Base-by-base conservation (phyloP, 2,113 vertebrate genomes). In the Hippocampus comes region DNA sequence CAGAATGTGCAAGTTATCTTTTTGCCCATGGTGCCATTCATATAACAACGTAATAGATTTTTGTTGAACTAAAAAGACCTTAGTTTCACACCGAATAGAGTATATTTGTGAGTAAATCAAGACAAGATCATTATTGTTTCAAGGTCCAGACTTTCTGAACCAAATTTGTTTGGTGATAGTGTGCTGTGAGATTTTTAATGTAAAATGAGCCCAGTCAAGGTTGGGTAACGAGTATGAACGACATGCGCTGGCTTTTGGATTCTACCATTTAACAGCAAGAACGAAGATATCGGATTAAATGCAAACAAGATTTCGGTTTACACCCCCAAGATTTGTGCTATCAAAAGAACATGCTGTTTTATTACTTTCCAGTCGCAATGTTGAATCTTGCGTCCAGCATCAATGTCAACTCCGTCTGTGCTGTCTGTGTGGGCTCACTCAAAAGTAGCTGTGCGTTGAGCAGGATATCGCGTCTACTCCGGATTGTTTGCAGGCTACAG, bases 391-490 rank as follows among this genome's bases (percentile, higher is more conserved):
- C 9, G 20, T 53, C 20, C 49, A 53, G 49, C 7, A 20, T 53
- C 51, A 53, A 21, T n/a, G 20, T 53, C 51, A 53, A 21, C 20
- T n/a, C 21, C 20, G 21, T 3, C 43, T 53, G 20, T 53, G 49
- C 49, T 53, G 51, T 10, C 9, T 53, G 6, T 53, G 51, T 2
- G 51, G 51, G 3, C 20, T 15, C 51, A 53, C 7, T 53, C 7
- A 53, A 53, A 21, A 9, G 20, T 53, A 53, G 77, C 78, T 57
- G 30, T 1, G 64, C 84, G 84, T 85, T 84, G 75, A 86, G 77
- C 81, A 34, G 68, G 70, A 91, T 92, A 93, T 91, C 87, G 78
- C 72, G 74, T 71, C 73, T 51, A 61, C 87, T 83, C 38, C 63
- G 63, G 23, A 61, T 61, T 65, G 67, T 80, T 75, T 51, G 43